Evolutionary conservation across 2,113 vertebrate species (phyloP).

Genomic region (Ovis aries): ARS-UI_Ramb_v3.0 NC_056055.1:44106501-44107000

Average conservation of each 20-base stretch:
- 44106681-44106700: not conserved
- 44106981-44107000: not conserved
- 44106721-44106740: not conserved
- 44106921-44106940: not conserved
- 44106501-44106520: too few relatives aligned
- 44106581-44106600: too few relatives aligned
- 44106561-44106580: too few relatives aligned
- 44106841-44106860: not conserved
- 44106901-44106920: not conserved
- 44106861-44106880: not conserved
- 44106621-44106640: not conserved
- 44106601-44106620: too few relatives aligned
- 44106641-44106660: not conserved
- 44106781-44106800: not conserved
- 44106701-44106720: not conserved
- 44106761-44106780: not conserved
- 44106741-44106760: not conserved
- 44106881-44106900: not conserved
- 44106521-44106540: too few relatives aligned
- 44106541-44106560: too few relatives aligned
- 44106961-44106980: not conserved
- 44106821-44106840: not conserved
- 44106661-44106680: not conserved
- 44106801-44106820: not conserved
- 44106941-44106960: not conserved